These are phyloP conservation scores for Bugula neritina DNA, from an alignment of 2,888 invertebrate species.

Conservation along the genomic window DNA sequence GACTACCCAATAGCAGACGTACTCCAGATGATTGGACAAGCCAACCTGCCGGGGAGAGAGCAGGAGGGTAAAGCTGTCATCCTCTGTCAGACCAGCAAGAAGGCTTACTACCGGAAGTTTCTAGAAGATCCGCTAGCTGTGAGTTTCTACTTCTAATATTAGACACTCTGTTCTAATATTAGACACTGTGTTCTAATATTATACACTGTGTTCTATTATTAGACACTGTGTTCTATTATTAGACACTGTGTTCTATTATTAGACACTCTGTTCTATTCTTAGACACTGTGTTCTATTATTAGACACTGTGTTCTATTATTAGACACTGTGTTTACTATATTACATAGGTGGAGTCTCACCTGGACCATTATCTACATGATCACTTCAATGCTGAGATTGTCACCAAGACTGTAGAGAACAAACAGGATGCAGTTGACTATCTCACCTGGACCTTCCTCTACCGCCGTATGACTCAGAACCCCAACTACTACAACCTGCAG, in stretches of 20 bases:
- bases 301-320: no score
- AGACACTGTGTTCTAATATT: no score
- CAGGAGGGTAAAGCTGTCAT: slow-evolving; percentile 82
- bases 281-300: no score
- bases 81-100: slow-evolving; percentile 94
- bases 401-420: slow-evolving; percentile 98
- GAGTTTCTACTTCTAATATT: background rate
- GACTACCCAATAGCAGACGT: slow-evolving; percentile 97
- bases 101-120: slow-evolving; percentile 97
- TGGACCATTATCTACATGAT: slow-evolving; percentile 95
- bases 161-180: no score
- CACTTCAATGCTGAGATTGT: slow-evolving; percentile 99
- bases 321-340: no score
- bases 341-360: slow-evolving; percentile 68
- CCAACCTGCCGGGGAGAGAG: slow-evolving; percentile 85
- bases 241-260: no score
- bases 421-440: slow-evolving; percentile 99
- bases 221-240: no score
- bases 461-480: slow-evolving; percentile 92
- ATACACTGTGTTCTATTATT: no score
- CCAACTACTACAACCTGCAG: slow-evolving; percentile 97
- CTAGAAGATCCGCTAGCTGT: slow-evolving; percentile 92
- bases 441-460: slow-evolving; percentile 99
- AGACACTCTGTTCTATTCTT: no score
- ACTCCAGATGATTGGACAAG: slow-evolving; percentile 93